Evolutionary conservation across 2,888 invertebrate species (phyloP).

Genomic region (Eupithecia dodoneata): DNA sequence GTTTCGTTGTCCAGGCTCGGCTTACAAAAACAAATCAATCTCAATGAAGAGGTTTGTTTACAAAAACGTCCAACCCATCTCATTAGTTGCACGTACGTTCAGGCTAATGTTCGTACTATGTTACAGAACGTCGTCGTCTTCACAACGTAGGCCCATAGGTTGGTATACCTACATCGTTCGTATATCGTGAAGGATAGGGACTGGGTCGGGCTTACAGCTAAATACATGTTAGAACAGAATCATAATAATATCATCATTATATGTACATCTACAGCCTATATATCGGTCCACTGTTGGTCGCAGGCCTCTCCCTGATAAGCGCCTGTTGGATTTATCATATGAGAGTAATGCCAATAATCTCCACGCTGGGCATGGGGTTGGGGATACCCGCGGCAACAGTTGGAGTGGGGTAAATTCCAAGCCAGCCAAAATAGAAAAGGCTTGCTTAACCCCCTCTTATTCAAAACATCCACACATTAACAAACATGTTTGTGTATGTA

Average conservation of each 20-base stretch:
- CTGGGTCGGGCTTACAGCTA: not conserved
- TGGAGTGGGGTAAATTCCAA: not conserved
- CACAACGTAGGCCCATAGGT: not conserved
- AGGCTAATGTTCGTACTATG: not conserved
- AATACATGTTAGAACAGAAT: not conserved
- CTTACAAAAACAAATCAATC: slow-evolving; percentile 3
- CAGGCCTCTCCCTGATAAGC: not conserved
- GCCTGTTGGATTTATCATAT: not conserved
- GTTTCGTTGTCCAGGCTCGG: not conserved
- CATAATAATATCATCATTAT: no score
- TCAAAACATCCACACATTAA: not conserved
- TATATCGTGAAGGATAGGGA: not conserved
- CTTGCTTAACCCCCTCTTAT: not conserved
- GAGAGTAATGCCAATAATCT: not conserved
- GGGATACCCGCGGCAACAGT: not conserved
- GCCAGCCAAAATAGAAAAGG: not conserved
- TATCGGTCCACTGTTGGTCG: not conserved
- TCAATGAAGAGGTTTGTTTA: not conserved
- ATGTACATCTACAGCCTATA: not conserved
- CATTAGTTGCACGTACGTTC: not conserved
- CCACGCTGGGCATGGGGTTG: not conserved
- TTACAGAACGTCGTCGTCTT: not conserved
- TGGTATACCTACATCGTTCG: not conserved
- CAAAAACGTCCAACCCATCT: not conserved
- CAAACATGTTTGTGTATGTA: not conserved